phyloP scores from a whole-genome alignment of 2,888 invertebrate genomes.

The Acanthococcus lagerstroemiae region DNA sequence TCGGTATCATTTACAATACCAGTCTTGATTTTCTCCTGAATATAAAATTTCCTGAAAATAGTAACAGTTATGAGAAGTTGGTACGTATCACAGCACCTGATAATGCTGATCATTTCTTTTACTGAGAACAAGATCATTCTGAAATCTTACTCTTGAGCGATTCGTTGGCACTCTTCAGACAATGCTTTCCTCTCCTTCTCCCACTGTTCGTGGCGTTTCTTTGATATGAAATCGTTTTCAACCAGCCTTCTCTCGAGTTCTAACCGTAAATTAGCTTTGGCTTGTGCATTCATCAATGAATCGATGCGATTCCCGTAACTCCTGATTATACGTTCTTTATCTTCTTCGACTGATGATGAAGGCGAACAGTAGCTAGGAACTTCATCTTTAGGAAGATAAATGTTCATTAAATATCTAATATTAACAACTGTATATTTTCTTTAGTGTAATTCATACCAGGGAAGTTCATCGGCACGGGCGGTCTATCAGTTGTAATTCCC shows the following conservation, averaged over 20 bases:
- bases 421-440: background rate
- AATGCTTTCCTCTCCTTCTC: constrained; percentile 14
- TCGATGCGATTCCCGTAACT: constrained; percentile 2
- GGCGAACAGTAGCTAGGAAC: background rate
- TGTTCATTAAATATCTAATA: no score
- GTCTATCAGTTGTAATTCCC: constrained; percentile 1
- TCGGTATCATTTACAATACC: constrained; percentile 3
- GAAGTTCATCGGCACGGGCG: background rate
- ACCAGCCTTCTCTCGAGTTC: constrained; percentile 9
- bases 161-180: constrained; percentile 3
- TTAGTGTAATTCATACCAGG: constrained; percentile 1
- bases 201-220: constrained; percentile 14
- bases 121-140: background rate
- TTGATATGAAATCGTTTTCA: constrained; percentile 13
- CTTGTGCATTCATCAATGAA: constrained; percentile 2
- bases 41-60: constrained; percentile 19
- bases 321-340: constrained; percentile 9
- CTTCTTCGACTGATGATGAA: constrained; percentile 10
- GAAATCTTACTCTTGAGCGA: constrained; percentile 11
- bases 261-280: constrained; percentile 14
- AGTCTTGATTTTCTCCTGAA: constrained; percentile 4
- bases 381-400: background rate
- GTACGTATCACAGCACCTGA: background rate
- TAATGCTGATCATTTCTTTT: no score
- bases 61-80: background rate